Evolutionary conservation across 2,113 vertebrate genomes (phyloP).

Genomic region (Centrocercus urophasianus): DNA sequence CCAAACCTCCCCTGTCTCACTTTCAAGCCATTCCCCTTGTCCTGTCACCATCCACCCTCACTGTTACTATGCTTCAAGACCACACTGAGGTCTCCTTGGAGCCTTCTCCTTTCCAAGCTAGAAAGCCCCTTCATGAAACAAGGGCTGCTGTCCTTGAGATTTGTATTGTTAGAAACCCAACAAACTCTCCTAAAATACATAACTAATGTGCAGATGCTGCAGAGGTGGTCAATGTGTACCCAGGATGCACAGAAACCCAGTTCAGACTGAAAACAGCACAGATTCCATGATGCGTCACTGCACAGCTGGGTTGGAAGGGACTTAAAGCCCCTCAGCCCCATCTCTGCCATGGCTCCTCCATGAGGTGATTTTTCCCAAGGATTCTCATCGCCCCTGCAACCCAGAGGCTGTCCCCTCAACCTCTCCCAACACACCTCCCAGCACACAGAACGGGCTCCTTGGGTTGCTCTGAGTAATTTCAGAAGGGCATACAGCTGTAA

Average conservation of each 20-base stretch:
- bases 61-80: too few species aligned
- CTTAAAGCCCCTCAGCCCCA: too few species aligned
- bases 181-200: neutral
- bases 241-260: neutral
- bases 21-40: too few species aligned
- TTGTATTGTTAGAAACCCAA: neutral
- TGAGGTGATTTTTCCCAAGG: neutral
- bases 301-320: neutral
- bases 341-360: neutral
- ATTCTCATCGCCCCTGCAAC: neutral
- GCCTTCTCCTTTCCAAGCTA: too few species aligned
- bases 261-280: neutral
- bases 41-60: too few species aligned
- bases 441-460: neutral
- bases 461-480: neutral
- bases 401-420: neutral
- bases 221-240: neutral
- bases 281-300: neutral
- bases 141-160: neutral
- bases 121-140: neutral
- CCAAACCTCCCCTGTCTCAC: too few species aligned
- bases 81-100: too few species aligned
- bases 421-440: neutral
- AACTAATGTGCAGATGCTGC: neutral
- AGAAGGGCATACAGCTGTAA: neutral